These are phyloP conservation scores for Diarsia dahlii DNA, from an alignment of 2,888 invertebrate genomes.

Conservation along the genomic window DNA sequence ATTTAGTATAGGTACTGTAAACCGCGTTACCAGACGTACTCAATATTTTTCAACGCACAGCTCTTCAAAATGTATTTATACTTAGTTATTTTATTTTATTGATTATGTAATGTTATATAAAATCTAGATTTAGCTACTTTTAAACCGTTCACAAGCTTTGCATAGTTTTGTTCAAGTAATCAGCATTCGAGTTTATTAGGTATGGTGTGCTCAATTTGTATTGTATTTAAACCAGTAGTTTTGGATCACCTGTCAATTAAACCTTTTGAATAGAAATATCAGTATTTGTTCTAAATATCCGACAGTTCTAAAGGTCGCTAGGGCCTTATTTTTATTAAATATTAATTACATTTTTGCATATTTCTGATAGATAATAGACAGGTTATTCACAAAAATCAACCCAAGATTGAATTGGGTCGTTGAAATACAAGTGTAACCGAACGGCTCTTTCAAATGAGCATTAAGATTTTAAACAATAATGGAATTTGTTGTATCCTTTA, in stretches of 20 bases:
- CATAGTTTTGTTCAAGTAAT: slow-evolving; percentile 9
- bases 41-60: slow-evolving; percentile 9
- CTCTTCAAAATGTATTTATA: background rate
- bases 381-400: background rate
- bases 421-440: background rate
- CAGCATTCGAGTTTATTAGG: background rate
- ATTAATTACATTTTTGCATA: background rate
- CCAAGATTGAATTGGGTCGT: background rate
- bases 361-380: background rate
- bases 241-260: slow-evolving; percentile 18
- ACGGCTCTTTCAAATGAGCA: background rate
- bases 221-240: slow-evolving; percentile 5
- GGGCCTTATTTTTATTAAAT: background rate
- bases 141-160: slow-evolving; percentile 26
- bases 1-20: background rate
- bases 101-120: background rate
- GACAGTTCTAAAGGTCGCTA: background rate
- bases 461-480: background rate
- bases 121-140: background rate
- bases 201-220: slow-evolving; percentile 46
- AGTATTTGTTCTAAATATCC: slow-evolving; percentile 3
- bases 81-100: background rate
- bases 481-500: background rate
- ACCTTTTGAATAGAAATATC: slow-evolving; percentile 25
- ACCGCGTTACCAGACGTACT: background rate